Base-by-base conservation (phyloP, 1,140 invertebrate species). In the Drosophila sp. region DNA sequence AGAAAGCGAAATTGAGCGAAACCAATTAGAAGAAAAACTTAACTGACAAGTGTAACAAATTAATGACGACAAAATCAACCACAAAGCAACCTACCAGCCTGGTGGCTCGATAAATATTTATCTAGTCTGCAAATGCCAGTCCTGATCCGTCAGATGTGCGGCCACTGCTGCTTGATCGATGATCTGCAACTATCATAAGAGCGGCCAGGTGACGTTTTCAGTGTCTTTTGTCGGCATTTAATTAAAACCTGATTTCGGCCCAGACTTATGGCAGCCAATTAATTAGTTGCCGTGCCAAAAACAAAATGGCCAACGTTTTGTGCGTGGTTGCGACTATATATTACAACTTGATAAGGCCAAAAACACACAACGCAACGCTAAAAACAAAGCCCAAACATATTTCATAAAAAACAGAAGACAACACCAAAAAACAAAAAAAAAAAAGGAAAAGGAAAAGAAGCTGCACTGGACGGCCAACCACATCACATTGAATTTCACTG, bases 401-500 rank as follows among this genome's bases (percentile, higher is more conserved):
- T 56, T 38, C 41, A 64, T 47, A 64, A 66, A 70, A 64, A 66
- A 33, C 68, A 41, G 38, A 75, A 64, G 71, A 44, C 25, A 1
- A 1, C 33, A 35, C 1, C 33, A 35, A 30, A 30, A 30, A 38
- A 68, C 23, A 60, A 68, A 55, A 58, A 25, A 74, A 58, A 55
- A 76, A 76, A 60, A 76, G 29, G 25, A 41, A 27, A 69, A 63
- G 61, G 40, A 58, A 62, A 76, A 75, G 60, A 29, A 8, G 33
- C 62, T 17, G 17, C 17, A 17, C 17, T 17, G 17, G 2, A 8
- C 11, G 35, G 35, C 29, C n/a, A 63, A 66, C 57, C 35, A 11
- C 78, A 63, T 47, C 64, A 70, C 70, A 74, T 40, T 69, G 69
- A 80, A 89, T 89, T 89, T 89, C 84, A 80, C 84, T 80, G 84